phyloP scores from a whole-genome alignment of 2,797 vertebrate genomes.

The Bothrops alternatus region DNA sequence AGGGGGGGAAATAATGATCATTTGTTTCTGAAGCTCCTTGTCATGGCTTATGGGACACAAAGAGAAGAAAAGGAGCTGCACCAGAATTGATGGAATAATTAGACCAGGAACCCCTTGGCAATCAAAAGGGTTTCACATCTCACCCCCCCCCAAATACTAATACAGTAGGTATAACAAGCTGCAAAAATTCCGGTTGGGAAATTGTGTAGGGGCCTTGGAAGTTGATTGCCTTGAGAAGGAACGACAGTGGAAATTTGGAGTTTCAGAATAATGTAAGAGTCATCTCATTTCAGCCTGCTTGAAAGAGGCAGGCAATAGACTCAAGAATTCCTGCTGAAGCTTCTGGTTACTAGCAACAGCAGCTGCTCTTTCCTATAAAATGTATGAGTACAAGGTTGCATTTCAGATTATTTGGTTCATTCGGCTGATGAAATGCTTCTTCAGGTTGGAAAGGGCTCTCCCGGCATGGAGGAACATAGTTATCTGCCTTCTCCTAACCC shows the following conservation, averaged over 20 bases:
- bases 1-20: not conserved
- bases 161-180: not conserved
- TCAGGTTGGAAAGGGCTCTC: not conserved
- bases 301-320: accelerated
- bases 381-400: not conserved
- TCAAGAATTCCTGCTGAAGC: not conserved
- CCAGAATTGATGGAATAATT: not conserved
- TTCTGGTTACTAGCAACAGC: not conserved
- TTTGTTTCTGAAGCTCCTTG: constrained; percentile 10
- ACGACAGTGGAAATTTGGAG: not conserved
- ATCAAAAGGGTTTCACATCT: not conserved
- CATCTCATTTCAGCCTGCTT: accelerated
- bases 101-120: not conserved
- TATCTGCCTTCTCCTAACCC: not conserved
- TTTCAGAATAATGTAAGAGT: not conserved
- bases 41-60: accelerated
- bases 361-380: not conserved
- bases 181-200: accelerated
- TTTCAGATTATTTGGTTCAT: not conserved
- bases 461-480: not conserved
- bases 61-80: not conserved
- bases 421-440: not conserved
- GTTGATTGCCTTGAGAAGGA: not conserved
- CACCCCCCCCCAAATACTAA: not conserved
- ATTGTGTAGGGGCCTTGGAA: not conserved